Evolutionary conservation across 2,888 invertebrate species (phyloP).

Genomic region (Arctia plantaginis): DNA sequence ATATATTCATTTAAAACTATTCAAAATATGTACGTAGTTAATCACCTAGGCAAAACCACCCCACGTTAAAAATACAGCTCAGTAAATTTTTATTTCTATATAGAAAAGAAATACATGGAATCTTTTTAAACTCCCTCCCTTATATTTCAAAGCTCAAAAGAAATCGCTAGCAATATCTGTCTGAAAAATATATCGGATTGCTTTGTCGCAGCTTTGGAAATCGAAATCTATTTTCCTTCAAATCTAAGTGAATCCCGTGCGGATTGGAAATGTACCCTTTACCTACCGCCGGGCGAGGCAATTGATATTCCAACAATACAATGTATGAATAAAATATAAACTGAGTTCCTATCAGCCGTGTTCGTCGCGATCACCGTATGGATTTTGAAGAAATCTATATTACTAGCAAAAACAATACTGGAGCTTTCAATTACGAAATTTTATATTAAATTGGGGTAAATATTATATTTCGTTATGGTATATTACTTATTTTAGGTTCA

Average conservation of each 20-base stretch:
- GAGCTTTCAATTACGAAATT: conserved; percentile 29
- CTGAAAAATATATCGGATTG: conserved; percentile 87
- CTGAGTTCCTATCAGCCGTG: conserved; percentile 83
- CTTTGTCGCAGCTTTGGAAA: conserved; percentile 87
- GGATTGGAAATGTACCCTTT: conserved; percentile 87
- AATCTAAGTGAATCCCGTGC: conserved; percentile 87
- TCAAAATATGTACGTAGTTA: conserved; percentile 45
- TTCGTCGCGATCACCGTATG: conserved; percentile 75
- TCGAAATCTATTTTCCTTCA: conserved; percentile 87
- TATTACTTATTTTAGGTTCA: neutral
- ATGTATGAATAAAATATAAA: conserved; percentile 87
- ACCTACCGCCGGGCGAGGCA: conserved; percentile 86
- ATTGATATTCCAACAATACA: conserved; percentile 87
- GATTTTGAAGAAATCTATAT: conserved; percentile 73
- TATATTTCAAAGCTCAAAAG: conserved; percentile 87
- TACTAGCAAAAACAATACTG: conserved; percentile 41
- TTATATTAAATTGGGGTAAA: conserved; percentile 32
- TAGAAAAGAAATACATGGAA: conserved; percentile 73
- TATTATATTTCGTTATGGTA: neutral
- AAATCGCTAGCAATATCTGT: conserved; percentile 87
- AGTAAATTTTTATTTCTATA: conserved; percentile 55
- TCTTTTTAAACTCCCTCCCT: conserved; percentile 81
- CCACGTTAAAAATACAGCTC: conserved; percentile 36
- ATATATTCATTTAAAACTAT: conserved; percentile 49
- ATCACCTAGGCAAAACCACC: conserved; percentile 23